Conservation (phyloP, 2,113 vertebrate genomes). For the Zosterops japonicus region DNA sequence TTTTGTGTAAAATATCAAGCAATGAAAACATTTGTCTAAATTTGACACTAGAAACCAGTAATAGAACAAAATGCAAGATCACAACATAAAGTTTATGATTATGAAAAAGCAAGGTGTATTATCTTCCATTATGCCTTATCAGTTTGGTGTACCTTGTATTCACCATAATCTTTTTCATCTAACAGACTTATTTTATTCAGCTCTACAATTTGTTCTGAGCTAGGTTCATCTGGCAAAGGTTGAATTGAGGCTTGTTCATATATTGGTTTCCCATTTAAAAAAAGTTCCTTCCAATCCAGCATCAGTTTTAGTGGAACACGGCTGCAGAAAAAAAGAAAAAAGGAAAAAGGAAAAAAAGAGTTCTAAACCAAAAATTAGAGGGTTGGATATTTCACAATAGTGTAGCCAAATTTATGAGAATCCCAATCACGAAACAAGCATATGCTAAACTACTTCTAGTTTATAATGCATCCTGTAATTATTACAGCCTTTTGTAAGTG, state of each 20-base stretch:
- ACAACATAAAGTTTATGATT: conserved; percentile 11
- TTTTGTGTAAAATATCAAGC: background rate
- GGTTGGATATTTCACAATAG: background rate
- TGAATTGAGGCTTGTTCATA: conserved; percentile 77
- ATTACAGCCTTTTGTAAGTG: background rate
- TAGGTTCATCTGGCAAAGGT: conserved; percentile 16
- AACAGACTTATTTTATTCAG: conserved; percentile 82
- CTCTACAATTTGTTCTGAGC: conserved; percentile 72
- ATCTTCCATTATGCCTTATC: conserved; percentile 12
- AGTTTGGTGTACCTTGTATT: conserved; percentile 83
- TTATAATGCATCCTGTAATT: background rate
- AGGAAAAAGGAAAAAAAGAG: background rate
- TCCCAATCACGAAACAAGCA: background rate
- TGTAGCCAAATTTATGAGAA: background rate
- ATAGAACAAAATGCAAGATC: conserved; percentile 12
- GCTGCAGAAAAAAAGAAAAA: conserved; percentile 63
- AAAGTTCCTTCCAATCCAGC: conserved; percentile 89
- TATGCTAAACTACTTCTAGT: background rate
- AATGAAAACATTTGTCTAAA: background rate
- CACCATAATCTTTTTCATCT: conserved; percentile 86
- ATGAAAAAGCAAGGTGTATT: conserved; percentile 32
- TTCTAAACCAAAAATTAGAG: background rate
- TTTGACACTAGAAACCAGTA: background rate
- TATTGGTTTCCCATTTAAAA: conserved; percentile 81
- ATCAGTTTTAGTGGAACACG: conserved; percentile 84